Base-by-base conservation (phyloP, 1,140 invertebrate species). In the Trachymyrmex septentrionalis region DNA sequence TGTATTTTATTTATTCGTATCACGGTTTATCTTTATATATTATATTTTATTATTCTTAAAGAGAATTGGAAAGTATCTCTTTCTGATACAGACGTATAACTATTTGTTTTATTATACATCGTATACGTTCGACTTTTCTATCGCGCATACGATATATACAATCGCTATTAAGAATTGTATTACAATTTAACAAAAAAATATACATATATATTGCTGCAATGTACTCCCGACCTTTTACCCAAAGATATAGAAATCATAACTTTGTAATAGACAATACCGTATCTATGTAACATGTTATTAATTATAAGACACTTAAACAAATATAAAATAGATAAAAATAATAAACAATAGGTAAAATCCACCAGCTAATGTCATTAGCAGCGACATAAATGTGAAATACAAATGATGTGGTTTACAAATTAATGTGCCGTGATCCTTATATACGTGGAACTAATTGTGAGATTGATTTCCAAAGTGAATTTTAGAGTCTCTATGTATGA, bases 231-330 rank as follows among this genome's bases (percentile, higher is more conserved):
- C 30, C 66, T 88, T 86, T 87, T 84, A 76, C 86, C 84, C 86
- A 90, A 76, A 66, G 67, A 48, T 61, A 72, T 85, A 90, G 69
- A 89, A 89, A 64, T 85, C 50, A 85, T 88, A 93, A 93, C 91
- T 92, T 90, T 90, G 92, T 91, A 87, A 94, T 95, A 94, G 94
- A 95, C 93, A 94, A 94, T 94, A 94, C 93, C 75, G 82, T 90
- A 86, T 89, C 69, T 88, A 89, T 64, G 61, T 91, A 90, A 92
- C 76, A 69, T 88, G 81, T 88, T 92, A 88, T 71, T 90, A 82
- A 85, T 72, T 76, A 21, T 91, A 91, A 85, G 69, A 75, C 21
- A 84, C 61, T 85, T 91, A 72, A 89, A 69, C n/a, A 72, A 64
- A 30, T 30, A 30, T 30, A 30, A 90, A 88, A 80, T 87, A 87